Percentiles rank a stretch among this genome's conserved stretches.
phyloP scores from a whole-genome alignment of 2,888 invertebrate species.

The Sialis fuliginosa region DNA sequence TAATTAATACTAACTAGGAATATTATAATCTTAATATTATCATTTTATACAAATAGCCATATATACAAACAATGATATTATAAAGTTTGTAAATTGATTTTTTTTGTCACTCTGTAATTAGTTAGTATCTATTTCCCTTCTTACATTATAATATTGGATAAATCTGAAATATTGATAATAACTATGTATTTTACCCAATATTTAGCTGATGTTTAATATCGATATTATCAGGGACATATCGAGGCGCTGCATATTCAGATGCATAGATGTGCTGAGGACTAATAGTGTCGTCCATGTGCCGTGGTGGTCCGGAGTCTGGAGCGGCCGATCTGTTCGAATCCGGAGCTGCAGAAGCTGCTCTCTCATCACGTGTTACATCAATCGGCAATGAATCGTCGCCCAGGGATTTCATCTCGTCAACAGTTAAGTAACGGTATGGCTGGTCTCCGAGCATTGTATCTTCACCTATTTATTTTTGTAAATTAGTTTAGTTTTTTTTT shows the following conservation, averaged over 20 bases:
- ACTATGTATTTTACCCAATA: constrained; percentile 35
- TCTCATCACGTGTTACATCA: constrained; percentile 81
- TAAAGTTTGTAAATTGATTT: background rate
- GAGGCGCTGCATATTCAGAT: constrained; percentile 26
- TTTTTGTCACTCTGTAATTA: background rate
- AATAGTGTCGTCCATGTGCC: constrained; percentile 39
- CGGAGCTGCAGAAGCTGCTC: constrained; percentile 25
- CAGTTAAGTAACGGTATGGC: constrained; percentile 80
- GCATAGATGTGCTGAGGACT: constrained; percentile 41
- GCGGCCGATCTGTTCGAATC: constrained; percentile 45
- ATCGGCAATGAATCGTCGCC: constrained; percentile 87
- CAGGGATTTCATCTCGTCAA: constrained; percentile 88
- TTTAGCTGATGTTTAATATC: constrained; percentile 40
- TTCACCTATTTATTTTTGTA: constrained; percentile 43
- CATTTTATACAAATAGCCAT: background rate
- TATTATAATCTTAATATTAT: no score
- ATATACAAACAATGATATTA: no score
- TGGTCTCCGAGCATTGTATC: constrained; percentile 81
- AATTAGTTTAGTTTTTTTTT: no score
- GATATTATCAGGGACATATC: constrained; percentile 37
- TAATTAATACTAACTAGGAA: no score
- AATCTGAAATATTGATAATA: background rate
- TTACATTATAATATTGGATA: background rate
- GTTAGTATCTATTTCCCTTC: background rate
- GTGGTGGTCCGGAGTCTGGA: constrained; percentile 26